Evolutionary conservation across 2,113 vertebrate species (phyloP), one percentile per base, ranked within the genome.

Genomic region (Platycercus adscitus): DNA sequence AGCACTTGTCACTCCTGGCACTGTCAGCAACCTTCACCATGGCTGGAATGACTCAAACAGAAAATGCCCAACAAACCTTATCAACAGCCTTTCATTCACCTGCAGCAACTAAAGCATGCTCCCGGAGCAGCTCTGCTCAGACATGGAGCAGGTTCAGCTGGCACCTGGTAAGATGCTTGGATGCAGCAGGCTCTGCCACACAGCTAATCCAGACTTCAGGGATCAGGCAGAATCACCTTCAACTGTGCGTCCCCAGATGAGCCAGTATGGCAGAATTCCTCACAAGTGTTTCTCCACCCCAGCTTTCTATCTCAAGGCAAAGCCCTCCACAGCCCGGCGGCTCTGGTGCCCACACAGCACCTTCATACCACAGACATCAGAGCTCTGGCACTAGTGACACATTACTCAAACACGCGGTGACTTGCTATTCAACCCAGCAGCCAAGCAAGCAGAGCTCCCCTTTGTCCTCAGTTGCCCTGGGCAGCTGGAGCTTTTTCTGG

Each of bases 401-500:
- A 66, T n/a, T 71, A n/a, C 47, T 91, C 60, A 79, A 65, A 84
- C 69, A n/a, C 1, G 28, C 2, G 0, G 55, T 35, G 47, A 86
- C 53, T 88, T 58, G 80, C 81, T 82, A 70, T 11, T 85, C 84
- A 94, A 73, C 50, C 92, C 76, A 46, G 71, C 68, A 93, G 88
- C 61, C 11, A 0, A 69, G 73, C 14, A 9, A 81, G 88, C 68
- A 81, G 35, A 97, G 86, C 86, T 96, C 41, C 37, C 43, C 39
- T 81, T 76, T 92, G 86, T 91, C 95, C 73, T 92, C 7, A 5
- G 73, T 23, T 85, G 72, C 88, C 83, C 92, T 43, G 37, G 88
- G 95, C 86, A 84, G 88, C 73, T 79, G 56, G 37, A 96, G 86
- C 47, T 87, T 95, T 88, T 95, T 81, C 88, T 95, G 80, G 65